Evolutionary conservation across 2,888 invertebrate species (phyloP).

Genomic region (Blastobasis lacticolella): DNA sequence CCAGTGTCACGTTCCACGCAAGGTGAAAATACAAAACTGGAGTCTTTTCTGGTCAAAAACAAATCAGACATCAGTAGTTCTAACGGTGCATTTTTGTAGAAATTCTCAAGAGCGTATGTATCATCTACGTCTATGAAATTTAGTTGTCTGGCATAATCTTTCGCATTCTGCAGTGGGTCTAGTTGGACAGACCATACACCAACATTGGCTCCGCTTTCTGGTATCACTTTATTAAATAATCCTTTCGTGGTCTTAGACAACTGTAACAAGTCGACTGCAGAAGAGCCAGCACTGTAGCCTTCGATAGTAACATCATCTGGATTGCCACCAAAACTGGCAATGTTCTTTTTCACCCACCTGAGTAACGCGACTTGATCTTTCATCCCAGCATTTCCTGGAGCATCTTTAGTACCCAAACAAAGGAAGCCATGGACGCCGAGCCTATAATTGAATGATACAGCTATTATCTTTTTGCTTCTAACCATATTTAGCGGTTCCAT

Average conservation of each 20-base stretch:
- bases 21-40: constrained; percentile 14
- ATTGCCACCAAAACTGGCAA: constrained; percentile 38
- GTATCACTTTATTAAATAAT: constrained; percentile 35
- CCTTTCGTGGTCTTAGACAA: constrained; percentile 28
- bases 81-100: constrained; percentile 28
- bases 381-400: constrained; percentile 40
- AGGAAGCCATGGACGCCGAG: constrained; percentile 27
- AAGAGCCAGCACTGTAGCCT: constrained; percentile 35
- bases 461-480: constrained; percentile 19
- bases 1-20: constrained; percentile 19
- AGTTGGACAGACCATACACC: constrained; percentile 25
- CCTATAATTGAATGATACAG: constrained; percentile 29
- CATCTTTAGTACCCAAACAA: constrained; percentile 27
- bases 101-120: constrained; percentile 30
- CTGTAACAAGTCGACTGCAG: constrained; percentile 32
- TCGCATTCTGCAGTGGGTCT: constrained; percentile 33
- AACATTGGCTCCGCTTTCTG: constrained; percentile 34
- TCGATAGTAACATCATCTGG: constrained; percentile 36
- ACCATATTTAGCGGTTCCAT: constrained; percentile 15
- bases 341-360: constrained; percentile 41
- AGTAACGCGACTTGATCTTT: constrained; percentile 37
- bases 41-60: constrained; percentile 18
- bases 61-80: constrained; percentile 22
- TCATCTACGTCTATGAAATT: constrained; percentile 28
- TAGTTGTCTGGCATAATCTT: constrained; percentile 20